Conservation (phyloP, 2,797 vertebrate genomes). For the Smutsia gigantea region DNA sequence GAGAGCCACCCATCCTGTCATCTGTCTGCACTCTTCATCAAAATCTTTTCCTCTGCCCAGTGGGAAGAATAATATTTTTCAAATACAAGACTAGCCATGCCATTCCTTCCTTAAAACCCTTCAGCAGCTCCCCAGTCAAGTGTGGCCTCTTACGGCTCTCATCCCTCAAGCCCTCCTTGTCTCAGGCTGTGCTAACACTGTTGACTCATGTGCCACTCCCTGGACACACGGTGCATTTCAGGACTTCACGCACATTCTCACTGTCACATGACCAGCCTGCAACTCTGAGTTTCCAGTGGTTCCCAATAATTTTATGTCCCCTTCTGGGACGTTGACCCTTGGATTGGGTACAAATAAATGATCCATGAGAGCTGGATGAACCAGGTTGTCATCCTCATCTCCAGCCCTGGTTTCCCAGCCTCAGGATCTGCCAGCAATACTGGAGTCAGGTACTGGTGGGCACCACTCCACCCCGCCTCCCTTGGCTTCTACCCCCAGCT, state of each 20-base stretch:
- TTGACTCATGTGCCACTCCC: rapidly evolving
- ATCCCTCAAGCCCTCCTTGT: neutral
- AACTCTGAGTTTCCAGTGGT: too few species aligned
- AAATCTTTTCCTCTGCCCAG: too few species aligned
- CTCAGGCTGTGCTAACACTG: neutral
- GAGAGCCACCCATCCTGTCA: neutral
- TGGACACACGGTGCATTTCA: too few species aligned
- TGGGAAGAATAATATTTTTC: neutral
- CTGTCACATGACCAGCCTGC: rapidly evolving
- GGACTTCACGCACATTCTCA: neutral
- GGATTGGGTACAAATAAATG: neutral
- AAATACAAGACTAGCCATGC: neutral
- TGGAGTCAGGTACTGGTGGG: neutral
- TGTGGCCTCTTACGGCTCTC: neutral
- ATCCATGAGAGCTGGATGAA: neutral
- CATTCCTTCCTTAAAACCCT: neutral
- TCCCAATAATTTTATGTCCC: neutral
- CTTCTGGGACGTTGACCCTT: neutral
- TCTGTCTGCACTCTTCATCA: neutral
- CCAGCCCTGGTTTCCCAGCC: too few species aligned
- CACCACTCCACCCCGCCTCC: too few species aligned
- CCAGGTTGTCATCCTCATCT: neutral
- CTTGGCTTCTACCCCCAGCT: neutral
- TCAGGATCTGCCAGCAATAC: neutral
- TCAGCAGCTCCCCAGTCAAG: rapidly evolving